Percentiles rank a stretch among this genome's conserved stretches.
These are phyloP conservation scores for Fulmarus glacialis DNA, from an alignment of 2,113 vertebrate genomes.

Conservation along the genomic window DNA sequence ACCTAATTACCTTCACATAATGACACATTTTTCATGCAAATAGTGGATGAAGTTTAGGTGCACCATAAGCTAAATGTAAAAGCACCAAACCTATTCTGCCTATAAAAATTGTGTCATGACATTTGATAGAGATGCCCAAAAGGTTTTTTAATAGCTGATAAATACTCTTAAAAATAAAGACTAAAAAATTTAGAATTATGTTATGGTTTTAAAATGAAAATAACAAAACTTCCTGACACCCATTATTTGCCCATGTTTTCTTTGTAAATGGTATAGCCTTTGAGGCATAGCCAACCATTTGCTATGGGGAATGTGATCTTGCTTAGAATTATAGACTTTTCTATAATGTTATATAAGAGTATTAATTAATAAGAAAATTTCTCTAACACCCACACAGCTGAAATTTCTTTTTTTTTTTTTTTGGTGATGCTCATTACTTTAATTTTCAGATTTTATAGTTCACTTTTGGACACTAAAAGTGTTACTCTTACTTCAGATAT, in stretches of 20 bases:
- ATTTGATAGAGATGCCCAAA: not conserved
- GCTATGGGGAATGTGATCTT: not conserved
- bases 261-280: not conserved
- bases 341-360: not conserved
- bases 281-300: not conserved
- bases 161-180: not conserved
- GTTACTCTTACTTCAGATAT: not conserved
- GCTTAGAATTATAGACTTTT: not conserved
- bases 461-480: not conserved
- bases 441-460: not conserved
- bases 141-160: not conserved
- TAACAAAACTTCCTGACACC: not conserved
- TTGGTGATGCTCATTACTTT: not conserved
- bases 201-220: not conserved
- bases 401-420: not conserved
- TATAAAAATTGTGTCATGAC: not conserved
- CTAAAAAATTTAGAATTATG: not conserved
- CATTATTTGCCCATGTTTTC: not conserved
- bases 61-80: not conserved
- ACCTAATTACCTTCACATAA: constrained; percentile 27
- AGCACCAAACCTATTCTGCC: not conserved
- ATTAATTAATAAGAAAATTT: not conserved
- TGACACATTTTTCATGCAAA: constrained; percentile 4
- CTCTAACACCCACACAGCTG: not conserved
- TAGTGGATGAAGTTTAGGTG: not conserved